Evolutionary conservation across 1,140 invertebrate genomes (phyloP), one percentile per base, ranked within the genome.

Genomic region (Drosophila carrolli): DNA sequence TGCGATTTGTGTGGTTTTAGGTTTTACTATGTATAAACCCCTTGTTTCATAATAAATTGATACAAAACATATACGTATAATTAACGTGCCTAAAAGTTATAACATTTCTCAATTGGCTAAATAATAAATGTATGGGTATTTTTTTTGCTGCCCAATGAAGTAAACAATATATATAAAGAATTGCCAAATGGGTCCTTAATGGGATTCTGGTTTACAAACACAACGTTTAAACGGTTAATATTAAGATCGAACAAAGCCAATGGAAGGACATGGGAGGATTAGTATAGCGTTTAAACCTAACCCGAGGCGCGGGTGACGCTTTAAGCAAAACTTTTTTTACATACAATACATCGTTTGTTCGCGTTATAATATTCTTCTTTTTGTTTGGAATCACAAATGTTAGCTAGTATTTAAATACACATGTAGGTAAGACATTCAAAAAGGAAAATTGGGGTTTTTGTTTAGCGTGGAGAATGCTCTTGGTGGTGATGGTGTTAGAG

Each of bases 321-420:
- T 72, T 67, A 78, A 75, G 72, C 59, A 74, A 74, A 65, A 74
- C 59, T 58, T 75, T 75, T 32, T 75, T 65, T 75, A 75, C 71
- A 75, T 66, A 77, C 77, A 74, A 59, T 82, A 78, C 75, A 68
- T 68, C 58, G 48, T 72, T 78, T 57, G 74, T 77, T 67, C 51
- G 61, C 62, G 43, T 61, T 57, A 62, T 78, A 56, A 59, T 62
- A 60, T 44, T 66, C 46, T 23, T 55, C 78, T 71, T 62, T 81
- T 68, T 75, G 68, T 79, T 86, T 88, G 79, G 79, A 88, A 88
- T 88, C 83, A 88, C 83, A 88, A 88, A 88, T 88, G 83, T 88
- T 88, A 88, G 83, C 83, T 88, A 88, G 83, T 88, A 85, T 86
- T 88, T 89, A 83, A 88, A 88, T 88, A 88, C 83, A 88, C 83